Evolutionary conservation across 2,797 vertebrate genomes (phyloP).

Genomic region (Takifugu rubripes): DNA sequence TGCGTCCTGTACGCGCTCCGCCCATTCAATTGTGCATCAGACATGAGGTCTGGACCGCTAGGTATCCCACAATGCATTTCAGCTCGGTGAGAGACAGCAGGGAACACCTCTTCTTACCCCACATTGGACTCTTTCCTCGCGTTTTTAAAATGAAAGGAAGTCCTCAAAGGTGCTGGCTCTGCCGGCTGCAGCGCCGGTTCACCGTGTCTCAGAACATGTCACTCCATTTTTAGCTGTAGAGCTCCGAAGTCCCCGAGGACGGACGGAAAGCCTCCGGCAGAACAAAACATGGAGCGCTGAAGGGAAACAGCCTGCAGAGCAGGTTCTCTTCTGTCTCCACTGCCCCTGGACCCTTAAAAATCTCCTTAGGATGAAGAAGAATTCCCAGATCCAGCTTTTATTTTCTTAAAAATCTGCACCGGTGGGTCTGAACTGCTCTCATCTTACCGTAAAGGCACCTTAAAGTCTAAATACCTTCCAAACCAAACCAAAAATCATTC

Average conservation of each 20-base stretch:
- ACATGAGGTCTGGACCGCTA: too few species aligned
- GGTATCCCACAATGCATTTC: too few species aligned
- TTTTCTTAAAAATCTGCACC: conserved; percentile 9
- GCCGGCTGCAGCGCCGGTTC: conserved; percentile 14
- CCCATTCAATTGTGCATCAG: too few species aligned
- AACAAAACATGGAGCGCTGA: conserved; percentile 36
- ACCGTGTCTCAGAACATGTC: conserved; percentile 32
- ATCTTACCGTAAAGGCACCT: conserved; percentile 14
- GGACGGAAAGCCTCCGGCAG: conserved; percentile 41
- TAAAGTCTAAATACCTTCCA: conserved; percentile 19
- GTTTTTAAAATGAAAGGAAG: conserved; percentile 14
- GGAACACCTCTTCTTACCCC: conserved; percentile 11
- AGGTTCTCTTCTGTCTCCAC: conserved; percentile 41
- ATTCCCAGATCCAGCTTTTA: not conserved
- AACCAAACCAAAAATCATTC: too few species aligned
- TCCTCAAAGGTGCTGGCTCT: not conserved
- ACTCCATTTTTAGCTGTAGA: conserved; percentile 17
- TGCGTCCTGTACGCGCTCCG: too few species aligned
- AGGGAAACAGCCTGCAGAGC: conserved; percentile 22
- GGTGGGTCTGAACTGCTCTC: not conserved
- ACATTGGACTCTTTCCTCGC: conserved; percentile 17
- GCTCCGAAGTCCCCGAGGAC: conserved; percentile 36
- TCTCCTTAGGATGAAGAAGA: conserved; percentile 8
- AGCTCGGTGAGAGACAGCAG: too few species aligned
- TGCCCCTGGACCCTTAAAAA: conserved; percentile 22